phyloP scores from a whole-genome alignment of 1,140 invertebrate species.

The Parasteatoda tepidariorum region DNA sequence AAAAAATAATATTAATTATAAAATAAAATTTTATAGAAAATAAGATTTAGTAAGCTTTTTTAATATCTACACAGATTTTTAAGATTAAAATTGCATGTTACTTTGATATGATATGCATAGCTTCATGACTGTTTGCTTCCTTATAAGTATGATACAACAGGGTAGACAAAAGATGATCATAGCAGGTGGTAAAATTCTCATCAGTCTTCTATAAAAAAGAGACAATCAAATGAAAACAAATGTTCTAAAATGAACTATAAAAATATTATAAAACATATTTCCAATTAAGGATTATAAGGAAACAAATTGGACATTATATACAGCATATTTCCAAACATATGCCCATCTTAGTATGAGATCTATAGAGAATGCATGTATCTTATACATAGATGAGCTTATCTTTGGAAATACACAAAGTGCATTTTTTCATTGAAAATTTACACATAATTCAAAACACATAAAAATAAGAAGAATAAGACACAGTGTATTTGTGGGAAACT shows the following conservation, averaged over 20 bases:
- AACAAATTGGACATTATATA: not conserved
- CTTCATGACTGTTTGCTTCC: constrained; percentile 17
- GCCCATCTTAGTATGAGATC: not conserved
- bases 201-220: constrained; percentile 34
- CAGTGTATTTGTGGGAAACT: too few species aligned
- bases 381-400: not conserved
- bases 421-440: too few species aligned
- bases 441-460: too few species aligned
- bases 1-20: not conserved
- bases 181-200: constrained; percentile 18
- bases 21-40: not conserved
- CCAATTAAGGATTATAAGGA: not conserved
- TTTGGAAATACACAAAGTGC: too few species aligned
- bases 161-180: constrained; percentile 10
- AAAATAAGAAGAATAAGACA: too few species aligned
- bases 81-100: not conserved
- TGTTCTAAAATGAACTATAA: not conserved
- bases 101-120: not conserved
- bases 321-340: not conserved
- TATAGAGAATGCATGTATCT: not conserved
- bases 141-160: constrained; percentile 23
- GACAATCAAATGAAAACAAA: not conserved
- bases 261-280: not conserved
- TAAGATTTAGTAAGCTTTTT: not conserved
- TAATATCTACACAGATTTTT: not conserved